phyloP scores from a whole-genome alignment of 2,113 vertebrate species.

The Mixornis gularis region DNA sequence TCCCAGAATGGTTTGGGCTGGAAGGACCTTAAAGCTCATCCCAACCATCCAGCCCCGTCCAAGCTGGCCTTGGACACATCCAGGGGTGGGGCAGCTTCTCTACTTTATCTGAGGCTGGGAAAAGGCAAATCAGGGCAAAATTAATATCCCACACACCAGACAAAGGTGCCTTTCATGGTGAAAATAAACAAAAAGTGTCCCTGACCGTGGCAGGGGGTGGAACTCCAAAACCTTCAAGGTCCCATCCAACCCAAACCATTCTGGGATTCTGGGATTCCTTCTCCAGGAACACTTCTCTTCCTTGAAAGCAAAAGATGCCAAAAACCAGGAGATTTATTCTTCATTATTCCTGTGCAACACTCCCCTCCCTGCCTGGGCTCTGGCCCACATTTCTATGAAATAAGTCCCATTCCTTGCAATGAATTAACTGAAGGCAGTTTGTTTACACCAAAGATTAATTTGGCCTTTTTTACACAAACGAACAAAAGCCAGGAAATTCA shows the following conservation, averaged over 20 bases:
- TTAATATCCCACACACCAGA: accelerated
- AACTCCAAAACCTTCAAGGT: neutral
- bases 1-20: neutral
- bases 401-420: neutral
- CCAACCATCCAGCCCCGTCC: neutral
- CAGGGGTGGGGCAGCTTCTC: neutral
- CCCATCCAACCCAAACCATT: neutral
- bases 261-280: neutral
- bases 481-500: conserved; percentile 60
- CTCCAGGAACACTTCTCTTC: neutral
- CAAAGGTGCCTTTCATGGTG: neutral
- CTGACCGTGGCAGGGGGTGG: neutral
- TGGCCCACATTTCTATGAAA: neutral
- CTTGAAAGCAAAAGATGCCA: neutral
- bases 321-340: neutral
- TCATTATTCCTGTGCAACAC: neutral
- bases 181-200: neutral
- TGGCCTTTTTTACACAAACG: neutral
- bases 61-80: neutral
- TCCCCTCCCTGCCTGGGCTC: neutral
- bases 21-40: neutral
- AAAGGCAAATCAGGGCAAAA: neutral
- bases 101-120: neutral
- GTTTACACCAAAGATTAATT: conserved; percentile 36
- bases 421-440: neutral